Evolutionary conservation across 2,113 vertebrate genomes (phyloP).

Genomic region (Aythya baeri): DNA sequence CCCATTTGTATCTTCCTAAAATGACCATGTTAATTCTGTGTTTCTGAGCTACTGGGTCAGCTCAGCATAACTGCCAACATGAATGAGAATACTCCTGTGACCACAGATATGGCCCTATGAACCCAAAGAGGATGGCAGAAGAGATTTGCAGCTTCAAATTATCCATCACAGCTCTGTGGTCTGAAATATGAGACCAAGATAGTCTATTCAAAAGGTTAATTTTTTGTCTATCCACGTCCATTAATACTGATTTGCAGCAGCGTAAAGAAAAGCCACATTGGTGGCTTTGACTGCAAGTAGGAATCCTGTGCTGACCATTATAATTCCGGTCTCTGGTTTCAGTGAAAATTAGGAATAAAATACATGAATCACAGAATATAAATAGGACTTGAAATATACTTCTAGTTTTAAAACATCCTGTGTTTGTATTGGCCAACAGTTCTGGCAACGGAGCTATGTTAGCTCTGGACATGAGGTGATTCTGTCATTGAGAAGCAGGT

Average conservation of each 20-base stretch:
- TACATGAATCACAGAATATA: background rate
- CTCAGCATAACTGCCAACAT: background rate
- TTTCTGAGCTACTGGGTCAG: background rate
- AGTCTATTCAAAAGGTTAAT: background rate
- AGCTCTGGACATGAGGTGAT: background rate
- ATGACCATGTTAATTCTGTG: background rate
- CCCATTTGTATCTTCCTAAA: background rate
- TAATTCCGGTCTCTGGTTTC: background rate
- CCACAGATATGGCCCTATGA: background rate
- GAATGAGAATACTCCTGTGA: background rate
- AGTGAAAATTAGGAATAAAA: background rate
- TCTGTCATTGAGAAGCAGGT: background rate
- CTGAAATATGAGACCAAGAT: background rate
- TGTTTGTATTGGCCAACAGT: background rate
- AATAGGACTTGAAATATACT: background rate
- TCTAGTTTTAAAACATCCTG: background rate
- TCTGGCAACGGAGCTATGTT: background rate
- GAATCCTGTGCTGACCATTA: background rate
- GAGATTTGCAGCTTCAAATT: background rate
- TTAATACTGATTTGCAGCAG: background rate
- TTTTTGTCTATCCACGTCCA: background rate
- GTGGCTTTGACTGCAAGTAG: background rate
- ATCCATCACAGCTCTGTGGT: background rate
- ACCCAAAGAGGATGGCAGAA: background rate
- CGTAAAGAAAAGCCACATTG: background rate